These are phyloP conservation scores for Clostera curtula DNA, from an alignment of 2,888 invertebrate species.

Conservation along the genomic window DNA sequence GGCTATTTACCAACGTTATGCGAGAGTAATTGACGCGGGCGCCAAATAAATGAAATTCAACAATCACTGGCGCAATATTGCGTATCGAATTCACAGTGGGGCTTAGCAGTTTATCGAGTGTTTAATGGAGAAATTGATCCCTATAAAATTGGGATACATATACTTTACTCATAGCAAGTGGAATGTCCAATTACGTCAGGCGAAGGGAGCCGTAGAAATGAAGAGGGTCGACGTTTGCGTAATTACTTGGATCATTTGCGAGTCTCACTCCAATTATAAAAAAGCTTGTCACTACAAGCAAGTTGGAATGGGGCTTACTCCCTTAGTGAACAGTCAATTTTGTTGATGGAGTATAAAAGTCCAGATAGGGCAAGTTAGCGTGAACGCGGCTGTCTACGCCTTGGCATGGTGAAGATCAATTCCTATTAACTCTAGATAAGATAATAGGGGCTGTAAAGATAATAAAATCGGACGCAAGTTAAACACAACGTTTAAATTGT, in stretches of 20 bases:
- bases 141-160: conserved; percentile 30
- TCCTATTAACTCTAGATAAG: too few species aligned
- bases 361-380: conserved; percentile 27
- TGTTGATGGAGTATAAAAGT: conserved; percentile 38
- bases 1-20: too few species aligned
- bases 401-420: too few species aligned
- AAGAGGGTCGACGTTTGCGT: conserved; percentile 71
- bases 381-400: too few species aligned
- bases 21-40: too few species aligned
- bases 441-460: too few species aligned
- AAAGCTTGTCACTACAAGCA: conserved; percentile 55
- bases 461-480: too few species aligned
- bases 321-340: conserved; percentile 34
- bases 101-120: conserved; percentile 12
- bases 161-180: conserved; percentile 28
- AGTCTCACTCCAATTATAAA: conserved; percentile 66
- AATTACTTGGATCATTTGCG: conserved; percentile 71
- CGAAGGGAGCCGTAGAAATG: conserved; percentile 48
- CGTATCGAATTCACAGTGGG: conserved; percentile 8
- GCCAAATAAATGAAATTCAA: too few species aligned
- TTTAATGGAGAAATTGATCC: conserved; percentile 26
- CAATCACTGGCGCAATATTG: too few species aligned
- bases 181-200: conserved; percentile 52
- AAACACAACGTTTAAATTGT: too few species aligned
- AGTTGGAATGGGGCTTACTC: conserved; percentile 37